Evolutionary conservation across 2,888 invertebrate genomes (phyloP).

Genomic region (Cheiracanthium punctorium): DNA sequence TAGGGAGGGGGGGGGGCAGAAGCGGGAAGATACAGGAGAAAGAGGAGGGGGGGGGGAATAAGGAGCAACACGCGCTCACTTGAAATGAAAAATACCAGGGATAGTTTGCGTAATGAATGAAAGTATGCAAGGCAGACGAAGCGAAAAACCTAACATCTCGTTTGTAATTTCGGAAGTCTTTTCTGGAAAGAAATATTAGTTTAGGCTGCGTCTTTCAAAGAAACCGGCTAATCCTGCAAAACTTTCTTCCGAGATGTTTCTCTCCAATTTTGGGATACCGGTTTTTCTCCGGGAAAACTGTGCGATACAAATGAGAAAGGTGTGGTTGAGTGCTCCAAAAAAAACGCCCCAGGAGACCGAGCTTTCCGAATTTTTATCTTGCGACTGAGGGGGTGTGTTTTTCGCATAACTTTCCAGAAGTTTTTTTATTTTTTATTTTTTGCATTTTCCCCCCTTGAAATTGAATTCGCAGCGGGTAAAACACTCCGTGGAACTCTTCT

Average conservation of each 20-base stretch:
- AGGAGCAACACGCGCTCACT: constrained; percentile 1
- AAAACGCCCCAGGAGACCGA: background rate
- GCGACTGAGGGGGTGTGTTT: too few species aligned
- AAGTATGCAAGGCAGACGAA: constrained; percentile 59
- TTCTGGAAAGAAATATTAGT: constrained; percentile 40
- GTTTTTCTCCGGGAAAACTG: background rate
- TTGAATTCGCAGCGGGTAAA: too few species aligned
- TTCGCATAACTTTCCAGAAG: too few species aligned
- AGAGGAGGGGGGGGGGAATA: background rate
- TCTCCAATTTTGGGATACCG: background rate
- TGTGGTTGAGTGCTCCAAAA: background rate
- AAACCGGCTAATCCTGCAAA: constrained; percentile 39
- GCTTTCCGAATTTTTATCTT: too few species aligned
- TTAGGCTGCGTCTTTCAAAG: constrained; percentile 8
- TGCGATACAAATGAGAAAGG: background rate
- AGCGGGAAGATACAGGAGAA: too few species aligned
- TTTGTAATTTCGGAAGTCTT: constrained; percentile 47
- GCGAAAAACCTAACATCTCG: constrained; percentile 56
- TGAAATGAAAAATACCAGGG: constrained; percentile 67
- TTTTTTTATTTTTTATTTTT: too few species aligned
- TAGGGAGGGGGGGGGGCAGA: background rate
- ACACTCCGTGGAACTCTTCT: too few species aligned
- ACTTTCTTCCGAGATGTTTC: constrained; percentile 49
- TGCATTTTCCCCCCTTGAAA: too few species aligned
- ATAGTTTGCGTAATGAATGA: constrained; percentile 65